Percentiles rank a stretch among this genome's conserved stretches.
Conservation (phyloP, 1,140 invertebrate species). For the Sminthurides bifidus region DNA sequence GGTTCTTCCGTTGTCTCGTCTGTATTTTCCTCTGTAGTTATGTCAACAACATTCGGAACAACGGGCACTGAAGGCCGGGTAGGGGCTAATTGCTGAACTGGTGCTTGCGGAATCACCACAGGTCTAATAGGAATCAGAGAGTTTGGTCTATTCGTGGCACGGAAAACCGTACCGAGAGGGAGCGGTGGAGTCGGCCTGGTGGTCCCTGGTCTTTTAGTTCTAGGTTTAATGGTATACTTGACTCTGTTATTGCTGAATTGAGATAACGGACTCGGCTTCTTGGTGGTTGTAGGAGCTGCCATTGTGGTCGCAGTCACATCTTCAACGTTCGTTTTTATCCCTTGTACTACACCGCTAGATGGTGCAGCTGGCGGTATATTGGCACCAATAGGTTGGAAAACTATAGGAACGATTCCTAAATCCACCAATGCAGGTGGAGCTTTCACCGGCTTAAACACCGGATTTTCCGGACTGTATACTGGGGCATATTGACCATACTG, state of each 20-base stretch:
- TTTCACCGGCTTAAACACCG: too few relatives aligned
- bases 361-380: too few relatives aligned
- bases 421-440: too few relatives aligned
- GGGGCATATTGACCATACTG: too few relatives aligned
- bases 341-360: too few relatives aligned
- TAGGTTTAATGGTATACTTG: too few relatives aligned
- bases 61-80: neutral
- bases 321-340: too few relatives aligned
- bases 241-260: neutral
- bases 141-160: neutral
- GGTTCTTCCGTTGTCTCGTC: conserved; percentile 1
- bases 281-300: neutral
- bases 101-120: neutral
- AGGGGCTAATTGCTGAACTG: neutral
- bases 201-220: neutral
- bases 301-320: neutral
- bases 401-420: too few relatives aligned
- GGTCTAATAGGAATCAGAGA: neutral
- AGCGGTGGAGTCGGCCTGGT: neutral
- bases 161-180: neutral
- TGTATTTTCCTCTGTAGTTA: neutral
- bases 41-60: neutral
- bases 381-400: too few relatives aligned
- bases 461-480: too few relatives aligned
- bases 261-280: neutral